Base-by-base conservation (phyloP, 2,113 vertebrate species). In the Cephalopholis sonnerati region DNA sequence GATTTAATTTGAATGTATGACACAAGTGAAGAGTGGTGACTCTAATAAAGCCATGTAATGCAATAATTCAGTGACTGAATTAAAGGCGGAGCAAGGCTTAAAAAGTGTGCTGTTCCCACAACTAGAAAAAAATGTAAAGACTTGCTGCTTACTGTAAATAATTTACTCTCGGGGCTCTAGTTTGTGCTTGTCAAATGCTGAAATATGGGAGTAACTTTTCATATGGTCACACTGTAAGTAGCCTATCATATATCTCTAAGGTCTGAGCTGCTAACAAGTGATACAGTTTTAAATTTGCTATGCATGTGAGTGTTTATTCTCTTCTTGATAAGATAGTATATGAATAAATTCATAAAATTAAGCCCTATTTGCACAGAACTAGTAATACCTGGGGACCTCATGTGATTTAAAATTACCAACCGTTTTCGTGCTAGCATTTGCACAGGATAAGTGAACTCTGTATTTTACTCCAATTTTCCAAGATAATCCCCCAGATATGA, bases 11-110 rank as follows among this genome's bases (percentile, higher is more conserved):
- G 36, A 88, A 91, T 55, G 67, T 54, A 74, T 84, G 89, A 91
- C 89, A 81, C 86, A 86, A 93, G 87, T 89, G 87, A 91, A 90
- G 90, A 89, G 77, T 54, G 90, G 89, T 93, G 89, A 89, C 85
- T 90, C 90, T 69, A 82, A 93, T 95, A 91, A 93, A 89, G 74
- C 79, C 87, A 51, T 79, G 81, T 89, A 89, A 91, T 89, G 88
- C 70, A 92, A 86, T 93, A 77, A 90, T 82, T 92, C 83, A 85
- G 58, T 61, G 70, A 83, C 77, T 81, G 87, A 93, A 87, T 91
- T 90, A 89, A 77, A 74, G 80, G 25, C 58, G 32, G 55, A 71
- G 80, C 41, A 50, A 70, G 24, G 78, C 78, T 78, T 81, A 53
- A 84, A 24, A 77, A 54, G 15, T 66, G 48, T 29, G 70, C 41